phyloP scores from a whole-genome alignment of 2,888 invertebrate species.

The Lepidochrysops patricia region DNA sequence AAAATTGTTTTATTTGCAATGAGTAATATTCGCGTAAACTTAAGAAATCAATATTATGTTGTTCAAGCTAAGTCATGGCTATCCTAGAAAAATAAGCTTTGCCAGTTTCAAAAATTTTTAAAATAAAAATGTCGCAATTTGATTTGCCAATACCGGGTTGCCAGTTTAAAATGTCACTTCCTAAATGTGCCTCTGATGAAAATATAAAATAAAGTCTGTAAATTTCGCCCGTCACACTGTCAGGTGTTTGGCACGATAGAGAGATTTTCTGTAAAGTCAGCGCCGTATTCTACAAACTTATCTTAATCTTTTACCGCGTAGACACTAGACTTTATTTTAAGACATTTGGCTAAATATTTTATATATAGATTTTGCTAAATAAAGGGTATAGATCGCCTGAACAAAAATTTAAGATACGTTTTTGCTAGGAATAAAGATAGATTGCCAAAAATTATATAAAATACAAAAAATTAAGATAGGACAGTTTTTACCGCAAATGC shows the following conservation, averaged over 20 bases:
- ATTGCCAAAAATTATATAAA: no score
- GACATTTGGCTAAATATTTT: background rate
- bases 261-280: background rate
- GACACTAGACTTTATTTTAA: background rate
- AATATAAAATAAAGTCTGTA: background rate
- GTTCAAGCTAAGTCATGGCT: no score
- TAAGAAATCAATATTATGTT: no score
- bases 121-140: background rate
- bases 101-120: background rate
- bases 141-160: background rate
- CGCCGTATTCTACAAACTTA: background rate
- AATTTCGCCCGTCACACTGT: background rate
- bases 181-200: background rate
- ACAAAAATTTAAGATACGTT: no score
- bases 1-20: no score
- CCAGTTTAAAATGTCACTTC: background rate
- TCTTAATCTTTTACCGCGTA: constrained; percentile 1
- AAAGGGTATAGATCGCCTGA: no score
- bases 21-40: no score
- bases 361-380: no score
- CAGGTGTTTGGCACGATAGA: background rate
- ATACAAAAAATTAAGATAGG: no score
- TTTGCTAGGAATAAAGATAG: no score
- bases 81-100: no score
- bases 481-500: no score